These are phyloP conservation scores for Chrysomallon squamiferum DNA, from an alignment of 1,140 invertebrate species.

Conservation along the genomic window DNA sequence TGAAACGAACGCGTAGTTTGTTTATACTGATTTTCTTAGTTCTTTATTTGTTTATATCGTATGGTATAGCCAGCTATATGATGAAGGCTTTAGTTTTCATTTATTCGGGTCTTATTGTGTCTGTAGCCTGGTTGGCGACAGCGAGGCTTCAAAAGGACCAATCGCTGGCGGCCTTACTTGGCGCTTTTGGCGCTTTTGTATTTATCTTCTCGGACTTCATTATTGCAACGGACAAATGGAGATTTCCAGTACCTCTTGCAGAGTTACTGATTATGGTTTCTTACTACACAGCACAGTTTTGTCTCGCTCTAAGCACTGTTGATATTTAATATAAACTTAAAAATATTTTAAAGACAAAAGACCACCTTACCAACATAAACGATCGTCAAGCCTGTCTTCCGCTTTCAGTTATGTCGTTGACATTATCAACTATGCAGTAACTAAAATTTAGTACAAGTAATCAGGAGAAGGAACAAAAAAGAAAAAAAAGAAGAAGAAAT, in stretches of 20 bases:
- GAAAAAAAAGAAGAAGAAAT: too few species aligned
- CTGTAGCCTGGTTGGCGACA: constrained; percentile 17
- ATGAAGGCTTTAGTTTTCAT: constrained; percentile 17
- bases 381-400: too few species aligned
- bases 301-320: constrained; percentile 21
- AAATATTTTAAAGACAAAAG: too few species aligned
- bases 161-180: constrained; percentile 11
- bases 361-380: too few species aligned
- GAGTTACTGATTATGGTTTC: constrained; percentile 23
- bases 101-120: constrained; percentile 22
- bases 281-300: constrained; percentile 26
- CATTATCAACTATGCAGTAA: too few species aligned
- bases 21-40: constrained; percentile 14
- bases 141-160: constrained; percentile 19
- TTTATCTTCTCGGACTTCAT: constrained; percentile 31
- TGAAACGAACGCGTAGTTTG: constrained; percentile 4
- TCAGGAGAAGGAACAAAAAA: too few species aligned
- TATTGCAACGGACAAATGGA: constrained; percentile 31
- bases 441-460: too few species aligned
- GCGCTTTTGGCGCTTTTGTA: constrained; percentile 14
- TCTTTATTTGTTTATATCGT: constrained; percentile 18
- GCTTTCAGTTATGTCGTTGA: too few species aligned
- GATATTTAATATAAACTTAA: too few species aligned
- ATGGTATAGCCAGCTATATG: constrained; percentile 19
- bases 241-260: constrained; percentile 10